phyloP scores from a whole-genome alignment of 2,888 invertebrate genomes.

The Tenthredo distinguenda region DNA sequence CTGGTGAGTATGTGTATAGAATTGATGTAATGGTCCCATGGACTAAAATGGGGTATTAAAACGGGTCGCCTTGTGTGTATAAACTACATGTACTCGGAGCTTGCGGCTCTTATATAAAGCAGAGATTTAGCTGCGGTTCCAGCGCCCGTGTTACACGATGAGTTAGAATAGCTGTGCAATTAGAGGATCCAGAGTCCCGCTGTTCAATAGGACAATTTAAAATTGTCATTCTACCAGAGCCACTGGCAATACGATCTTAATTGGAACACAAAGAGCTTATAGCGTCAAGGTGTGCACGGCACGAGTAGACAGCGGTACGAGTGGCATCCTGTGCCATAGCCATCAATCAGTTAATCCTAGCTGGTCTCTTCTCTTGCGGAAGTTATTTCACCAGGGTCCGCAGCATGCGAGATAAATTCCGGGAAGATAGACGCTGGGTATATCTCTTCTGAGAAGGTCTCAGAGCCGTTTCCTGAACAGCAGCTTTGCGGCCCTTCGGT shows the following conservation, averaged over 20 bases:
- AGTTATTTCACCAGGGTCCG: background rate
- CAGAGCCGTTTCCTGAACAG: background rate
- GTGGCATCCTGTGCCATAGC: constrained; percentile 32
- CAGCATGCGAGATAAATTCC: background rate
- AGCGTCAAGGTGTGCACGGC: constrained; percentile 45
- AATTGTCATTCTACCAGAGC: constrained; percentile 37
- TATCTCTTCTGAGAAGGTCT: constrained; percentile 13
- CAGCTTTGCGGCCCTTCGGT: background rate
- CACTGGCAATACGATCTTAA: constrained; percentile 55
- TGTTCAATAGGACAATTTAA: constrained; percentile 49
- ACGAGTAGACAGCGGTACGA: background rate
- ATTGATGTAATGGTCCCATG: background rate
- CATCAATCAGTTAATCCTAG: constrained; percentile 41
- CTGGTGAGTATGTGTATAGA: background rate
- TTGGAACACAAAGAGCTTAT: constrained; percentile 65
- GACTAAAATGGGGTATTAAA: background rate
- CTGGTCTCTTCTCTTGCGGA: constrained; percentile 16
- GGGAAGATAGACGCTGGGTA: background rate
- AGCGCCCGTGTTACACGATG: background rate
- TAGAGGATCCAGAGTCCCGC: constrained; percentile 44
- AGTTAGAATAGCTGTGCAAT: constrained; percentile 4
- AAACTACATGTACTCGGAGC: background rate
- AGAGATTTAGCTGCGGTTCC: background rate
- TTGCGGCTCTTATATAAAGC: background rate
- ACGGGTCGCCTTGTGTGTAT: background rate